A percentile compares a stretch with the other conserved stretches of the same genome.
These are phyloP conservation scores for Acyrthosiphon pisum DNA, from an alignment of 1,140 invertebrate species.

Conservation along the genomic window DNA sequence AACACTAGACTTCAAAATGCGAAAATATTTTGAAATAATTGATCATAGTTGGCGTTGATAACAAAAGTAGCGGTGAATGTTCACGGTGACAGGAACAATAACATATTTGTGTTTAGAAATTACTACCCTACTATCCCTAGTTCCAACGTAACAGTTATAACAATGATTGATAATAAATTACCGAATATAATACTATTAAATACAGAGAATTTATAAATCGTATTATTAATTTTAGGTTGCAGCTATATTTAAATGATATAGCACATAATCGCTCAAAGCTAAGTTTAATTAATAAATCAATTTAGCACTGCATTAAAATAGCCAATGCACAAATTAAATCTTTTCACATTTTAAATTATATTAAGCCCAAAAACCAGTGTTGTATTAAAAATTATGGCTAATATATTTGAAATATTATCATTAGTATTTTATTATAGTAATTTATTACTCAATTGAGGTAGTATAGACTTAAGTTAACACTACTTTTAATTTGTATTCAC, in stretches of 20 bases:
- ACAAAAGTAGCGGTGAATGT: background rate
- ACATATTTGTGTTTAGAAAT: slow-evolving; percentile 2
- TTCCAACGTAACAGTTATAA: background rate
- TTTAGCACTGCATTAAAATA: background rate
- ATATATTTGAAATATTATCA: background rate
- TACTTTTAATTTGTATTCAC: background rate
- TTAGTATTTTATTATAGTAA: background rate
- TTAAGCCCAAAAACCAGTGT: background rate
- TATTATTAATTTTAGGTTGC: background rate
- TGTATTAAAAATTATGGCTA: background rate
- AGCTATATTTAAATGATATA: background rate
- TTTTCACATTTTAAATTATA: background rate
- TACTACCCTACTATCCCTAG: background rate
- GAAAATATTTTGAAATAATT: background rate
- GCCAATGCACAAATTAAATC: background rate
- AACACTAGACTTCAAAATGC: background rate
- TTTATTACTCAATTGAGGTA: background rate
- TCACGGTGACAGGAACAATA: background rate
- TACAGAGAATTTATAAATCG: background rate
- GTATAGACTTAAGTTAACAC: background rate
- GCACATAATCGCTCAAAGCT: background rate
- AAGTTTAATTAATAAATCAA: background rate
- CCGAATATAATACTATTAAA: background rate
- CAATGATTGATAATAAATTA: slow-evolving; percentile 14
- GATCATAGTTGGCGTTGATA: background rate